Base-by-base conservation (phyloP, 2,888 invertebrate genomes). In the Nebria brevicollis region DNA sequence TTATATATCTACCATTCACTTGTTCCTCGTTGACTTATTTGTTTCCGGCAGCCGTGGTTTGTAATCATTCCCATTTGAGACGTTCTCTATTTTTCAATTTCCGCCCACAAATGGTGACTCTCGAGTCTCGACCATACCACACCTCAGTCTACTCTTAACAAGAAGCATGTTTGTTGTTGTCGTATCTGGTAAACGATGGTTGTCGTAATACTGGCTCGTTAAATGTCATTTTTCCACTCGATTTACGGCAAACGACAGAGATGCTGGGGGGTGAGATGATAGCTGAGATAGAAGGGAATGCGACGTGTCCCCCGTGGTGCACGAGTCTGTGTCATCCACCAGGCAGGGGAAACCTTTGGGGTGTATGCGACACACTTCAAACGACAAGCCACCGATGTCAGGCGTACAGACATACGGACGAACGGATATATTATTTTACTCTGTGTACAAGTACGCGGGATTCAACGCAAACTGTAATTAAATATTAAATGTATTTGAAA, bases 401-500 rank as follows among this genome's bases (percentile, higher is more conserved):
- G n/a, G 26, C 75, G 15, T 43, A 43, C 34, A 42, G 64, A 72
- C 72, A 72, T 6, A 42, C 42, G 26, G 11, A 65, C 70, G 43
- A 26, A 68, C 77, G 26, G 70, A 54, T 8, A 8, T 54, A 54
- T 54, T 54, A 54, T 54, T 54, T 54, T 54, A 54, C 54, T 54
- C 1, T 54, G 8, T 54, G 86, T 85, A 86, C 85, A 84, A 54
- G 54, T 54, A 86, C 86, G 87, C 84, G 85, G 86, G 86, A 86
- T 88, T 87, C 86, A 85, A 85, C 84, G 84, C 84, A 86, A 85
- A 86, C 84, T 85, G 85, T 87, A 87, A 87, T 87, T 87, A 87
- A 88, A 87, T 87, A 87, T 87, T 87, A 86, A 88, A 86, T 85
- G 86, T 86, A 86, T 86, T 86, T 87, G 85, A 84, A 86, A 86